These are phyloP conservation scores for Chelonia mydas DNA, from an alignment of 2,797 vertebrate species.

Conservation along the genomic window DNA sequence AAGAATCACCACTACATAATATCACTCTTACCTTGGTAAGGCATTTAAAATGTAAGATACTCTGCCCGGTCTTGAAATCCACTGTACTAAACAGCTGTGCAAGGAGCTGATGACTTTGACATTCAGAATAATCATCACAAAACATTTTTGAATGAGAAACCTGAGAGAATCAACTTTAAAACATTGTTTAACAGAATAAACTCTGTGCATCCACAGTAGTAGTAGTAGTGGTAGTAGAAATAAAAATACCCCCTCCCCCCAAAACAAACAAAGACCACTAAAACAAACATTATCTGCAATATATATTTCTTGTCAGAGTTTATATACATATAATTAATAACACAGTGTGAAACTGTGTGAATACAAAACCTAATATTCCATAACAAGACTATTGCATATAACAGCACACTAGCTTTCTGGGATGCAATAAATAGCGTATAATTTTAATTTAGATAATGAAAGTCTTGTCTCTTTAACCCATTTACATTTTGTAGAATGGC, in stretches of 20 bases:
- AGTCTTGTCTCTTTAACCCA: conserved; percentile 31
- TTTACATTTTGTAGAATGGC: background rate
- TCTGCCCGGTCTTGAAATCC: background rate
- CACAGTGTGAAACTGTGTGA: conserved; percentile 48
- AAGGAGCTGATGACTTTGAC: background rate
- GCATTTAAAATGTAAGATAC: background rate
- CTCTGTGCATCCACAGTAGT: background rate
- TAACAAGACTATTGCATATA: conserved; percentile 5
- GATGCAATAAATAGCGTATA: conserved; percentile 42
- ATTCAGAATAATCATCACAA: background rate
- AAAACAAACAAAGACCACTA: conserved; percentile 23
- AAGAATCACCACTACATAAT: background rate
- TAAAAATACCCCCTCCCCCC: no score
- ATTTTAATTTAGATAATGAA: conserved; percentile 72
- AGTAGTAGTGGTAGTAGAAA: no score
- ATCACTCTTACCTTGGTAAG: background rate
- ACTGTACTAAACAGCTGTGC: background rate
- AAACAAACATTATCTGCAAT: background rate
- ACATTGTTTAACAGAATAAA: background rate
- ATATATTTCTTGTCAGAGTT: conserved; percentile 23
- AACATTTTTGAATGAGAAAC: background rate
- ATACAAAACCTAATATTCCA: conserved; percentile 62
- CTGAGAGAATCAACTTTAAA: conserved; percentile 5
- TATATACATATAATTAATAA: conserved; percentile 31
- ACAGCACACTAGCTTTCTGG: conserved; percentile 27